Conservation (phyloP, 1,140 invertebrate genomes). For the Megathymus violae region DNA sequence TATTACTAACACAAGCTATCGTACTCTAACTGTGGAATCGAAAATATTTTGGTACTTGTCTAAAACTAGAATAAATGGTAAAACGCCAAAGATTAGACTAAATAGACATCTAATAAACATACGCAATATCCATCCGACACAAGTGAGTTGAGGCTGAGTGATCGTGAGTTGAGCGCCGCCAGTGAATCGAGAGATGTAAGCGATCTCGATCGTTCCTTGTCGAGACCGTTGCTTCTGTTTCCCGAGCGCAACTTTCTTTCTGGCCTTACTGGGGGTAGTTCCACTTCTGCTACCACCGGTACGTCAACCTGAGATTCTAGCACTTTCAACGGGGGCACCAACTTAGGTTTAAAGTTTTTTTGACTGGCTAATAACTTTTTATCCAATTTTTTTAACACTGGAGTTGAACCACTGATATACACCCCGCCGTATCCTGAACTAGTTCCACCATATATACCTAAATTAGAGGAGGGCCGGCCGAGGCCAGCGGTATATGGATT, state of each 20-base stretch:
- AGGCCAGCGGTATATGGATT: conserved; percentile 74
- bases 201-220: conserved; percentile 73
- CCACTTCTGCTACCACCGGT: conserved; percentile 39
- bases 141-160: conserved; percentile 70
- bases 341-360: conserved; percentile 76
- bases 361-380: conserved; percentile 74
- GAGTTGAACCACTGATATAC: conserved; percentile 82
- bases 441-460: conserved; percentile 85
- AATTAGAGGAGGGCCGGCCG: conserved; percentile 62
- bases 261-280: conserved; percentile 62
- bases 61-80: background rate
- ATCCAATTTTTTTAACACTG: conserved; percentile 83
- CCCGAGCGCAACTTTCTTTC: conserved; percentile 57
- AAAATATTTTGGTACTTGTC: too few species aligned
- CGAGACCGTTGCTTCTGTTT: conserved; percentile 49
- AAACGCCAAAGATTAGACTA: background rate
- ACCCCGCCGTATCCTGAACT: conserved; percentile 86
- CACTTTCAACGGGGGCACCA: conserved; percentile 61
- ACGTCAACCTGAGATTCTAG: conserved; percentile 39
- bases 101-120: conserved; percentile 49
- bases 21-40: too few species aligned
- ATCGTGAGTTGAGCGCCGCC: conserved; percentile 55
- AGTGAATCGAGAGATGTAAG: conserved; percentile 63
- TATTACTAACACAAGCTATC: too few species aligned
- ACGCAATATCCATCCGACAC: conserved; percentile 79